Conservation (phyloP, 2,113 vertebrate species). For the Marmota monax region DNA sequence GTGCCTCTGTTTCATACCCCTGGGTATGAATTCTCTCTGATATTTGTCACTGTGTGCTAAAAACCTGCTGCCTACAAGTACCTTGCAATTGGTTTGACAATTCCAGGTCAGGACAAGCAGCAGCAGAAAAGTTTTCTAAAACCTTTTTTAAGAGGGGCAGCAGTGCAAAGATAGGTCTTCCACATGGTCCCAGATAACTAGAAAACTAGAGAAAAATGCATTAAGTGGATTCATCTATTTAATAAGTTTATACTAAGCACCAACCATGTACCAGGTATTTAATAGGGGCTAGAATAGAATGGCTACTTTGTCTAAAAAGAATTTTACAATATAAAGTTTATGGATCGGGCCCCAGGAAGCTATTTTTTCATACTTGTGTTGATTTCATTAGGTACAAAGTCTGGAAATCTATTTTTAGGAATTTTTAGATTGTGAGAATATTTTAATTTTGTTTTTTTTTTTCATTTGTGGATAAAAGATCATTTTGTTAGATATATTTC, state of each 20-base stretch:
- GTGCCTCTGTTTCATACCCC: background rate
- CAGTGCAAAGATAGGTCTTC: background rate
- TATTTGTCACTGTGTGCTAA: fast-evolving
- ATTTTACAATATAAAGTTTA: background rate
- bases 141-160: background rate
- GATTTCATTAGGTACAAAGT: background rate
- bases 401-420: background rate
- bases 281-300: background rate
- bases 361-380: background rate
- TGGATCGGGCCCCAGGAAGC: background rate
- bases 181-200: background rate
- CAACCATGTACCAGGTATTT: background rate
- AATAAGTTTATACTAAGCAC: background rate
- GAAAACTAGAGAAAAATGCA: background rate
- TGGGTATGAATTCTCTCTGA: background rate
- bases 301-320: slow-evolving; percentile 13
- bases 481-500: background rate
- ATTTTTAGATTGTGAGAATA: background rate
- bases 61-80: background rate
- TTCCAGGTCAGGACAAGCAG: background rate
- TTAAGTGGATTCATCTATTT: background rate
- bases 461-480: background rate
- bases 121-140: background rate
- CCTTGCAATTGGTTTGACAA: background rate
- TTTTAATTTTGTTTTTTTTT: background rate